These are phyloP conservation scores for Endotricha flammealis DNA, from an alignment of 2,888 invertebrate species.

Conservation along the genomic window DNA sequence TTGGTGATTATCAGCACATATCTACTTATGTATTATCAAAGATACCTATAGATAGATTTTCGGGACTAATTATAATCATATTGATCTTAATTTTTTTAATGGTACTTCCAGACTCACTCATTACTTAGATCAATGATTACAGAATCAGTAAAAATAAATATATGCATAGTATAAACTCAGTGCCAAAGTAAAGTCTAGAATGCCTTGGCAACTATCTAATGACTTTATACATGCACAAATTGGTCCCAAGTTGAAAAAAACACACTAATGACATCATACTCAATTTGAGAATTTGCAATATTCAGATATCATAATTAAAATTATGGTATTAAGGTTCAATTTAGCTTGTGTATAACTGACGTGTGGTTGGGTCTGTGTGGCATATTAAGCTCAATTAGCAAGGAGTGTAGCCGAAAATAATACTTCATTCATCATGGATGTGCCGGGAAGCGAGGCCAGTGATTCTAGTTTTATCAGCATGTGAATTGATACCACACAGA, in stretches of 20 bases:
- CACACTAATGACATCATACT: slow-evolving; percentile 10
- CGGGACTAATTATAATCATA: too few relatives aligned
- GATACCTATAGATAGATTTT: too few relatives aligned
- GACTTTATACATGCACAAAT: too few relatives aligned
- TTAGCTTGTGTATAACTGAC: slow-evolving; percentile 16
- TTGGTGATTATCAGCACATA: too few relatives aligned
- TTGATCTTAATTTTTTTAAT: too few relatives aligned
- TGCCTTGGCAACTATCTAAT: too few relatives aligned
- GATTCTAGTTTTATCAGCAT: slow-evolving; percentile 36
- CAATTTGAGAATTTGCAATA: slow-evolving; percentile 7
- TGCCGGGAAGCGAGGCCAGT: slow-evolving; percentile 32
- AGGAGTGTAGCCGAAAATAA: slow-evolving; percentile 46
- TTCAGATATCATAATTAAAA: slow-evolving; percentile 22
- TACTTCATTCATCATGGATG: slow-evolving; percentile 37
- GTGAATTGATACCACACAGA: slow-evolving; percentile 28
- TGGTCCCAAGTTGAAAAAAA: slow-evolving; percentile 1
- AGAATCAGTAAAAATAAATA: too few relatives aligned
- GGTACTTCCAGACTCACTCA: too few relatives aligned
- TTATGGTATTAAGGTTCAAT: slow-evolving; percentile 24
- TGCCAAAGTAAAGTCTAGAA: too few relatives aligned
- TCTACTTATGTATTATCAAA: too few relatives aligned
- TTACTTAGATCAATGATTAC: too few relatives aligned
- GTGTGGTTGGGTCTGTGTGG: background rate
- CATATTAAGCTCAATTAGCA: slow-evolving; percentile 64
- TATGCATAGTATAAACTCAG: too few relatives aligned